Evolutionary conservation across 2,113 vertebrate genomes (phyloP).

Genomic region (Psilopogon haemacephalus): DNA sequence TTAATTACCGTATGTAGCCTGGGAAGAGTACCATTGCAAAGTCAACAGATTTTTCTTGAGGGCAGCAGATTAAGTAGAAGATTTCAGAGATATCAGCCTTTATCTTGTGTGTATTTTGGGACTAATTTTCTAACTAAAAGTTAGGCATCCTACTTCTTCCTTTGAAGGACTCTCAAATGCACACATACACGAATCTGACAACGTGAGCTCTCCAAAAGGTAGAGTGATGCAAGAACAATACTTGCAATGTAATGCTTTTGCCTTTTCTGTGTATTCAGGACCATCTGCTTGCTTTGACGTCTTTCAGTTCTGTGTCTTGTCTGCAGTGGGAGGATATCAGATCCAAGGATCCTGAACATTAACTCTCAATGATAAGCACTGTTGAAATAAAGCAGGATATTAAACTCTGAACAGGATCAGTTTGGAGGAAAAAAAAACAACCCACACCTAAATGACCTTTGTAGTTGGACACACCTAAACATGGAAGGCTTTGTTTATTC

Average conservation of each 20-base stretch:
- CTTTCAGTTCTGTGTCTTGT: background rate
- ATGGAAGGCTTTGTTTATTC: background rate
- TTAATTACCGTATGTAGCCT: background rate
- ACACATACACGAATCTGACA: background rate
- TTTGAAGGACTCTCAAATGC: background rate
- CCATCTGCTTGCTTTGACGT: rapidly evolving
- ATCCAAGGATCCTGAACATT: background rate
- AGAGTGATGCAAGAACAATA: background rate
- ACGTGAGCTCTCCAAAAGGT: background rate
- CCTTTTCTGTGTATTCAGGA: background rate
- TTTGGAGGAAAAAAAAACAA: background rate
- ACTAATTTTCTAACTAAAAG: constrained; percentile 26
- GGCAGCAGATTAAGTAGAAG: background rate
- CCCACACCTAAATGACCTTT: background rate
- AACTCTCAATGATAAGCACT: background rate
- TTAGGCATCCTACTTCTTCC: background rate
- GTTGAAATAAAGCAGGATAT: constrained; percentile 5
- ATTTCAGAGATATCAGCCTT: constrained; percentile 8
- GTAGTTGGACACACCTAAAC: constrained; percentile 3
- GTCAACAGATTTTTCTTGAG: background rate
- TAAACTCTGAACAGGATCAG: background rate
- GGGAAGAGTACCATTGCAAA: background rate
- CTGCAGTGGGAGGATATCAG: background rate
- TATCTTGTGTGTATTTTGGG: background rate
- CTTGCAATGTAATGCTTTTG: background rate